A percentile compares a stretch with the other conserved stretches of the same genome.
Conservation (phyloP, 2,888 invertebrate species). For the Drosophila mimica region DNA sequence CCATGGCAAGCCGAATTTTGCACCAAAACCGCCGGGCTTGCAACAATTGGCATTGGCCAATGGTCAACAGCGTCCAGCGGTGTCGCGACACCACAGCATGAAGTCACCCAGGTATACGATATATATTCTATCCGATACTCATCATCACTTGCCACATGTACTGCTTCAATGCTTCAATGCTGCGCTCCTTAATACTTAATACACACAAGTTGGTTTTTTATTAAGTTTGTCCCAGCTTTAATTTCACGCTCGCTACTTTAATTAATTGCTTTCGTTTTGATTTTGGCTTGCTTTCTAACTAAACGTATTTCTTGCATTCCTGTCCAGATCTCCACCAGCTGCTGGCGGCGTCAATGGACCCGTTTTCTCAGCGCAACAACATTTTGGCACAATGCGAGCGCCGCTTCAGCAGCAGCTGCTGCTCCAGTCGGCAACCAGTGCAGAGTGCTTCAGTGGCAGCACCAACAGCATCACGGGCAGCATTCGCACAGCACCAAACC, state of each 20-base stretch:
- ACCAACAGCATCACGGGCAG: constrained; percentile 62
- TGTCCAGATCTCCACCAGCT: constrained; percentile 84
- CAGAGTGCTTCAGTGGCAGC: constrained; percentile 78
- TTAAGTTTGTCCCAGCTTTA: constrained; percentile 24
- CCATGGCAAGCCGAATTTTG: constrained; percentile 93
- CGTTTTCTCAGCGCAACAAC: constrained; percentile 83
- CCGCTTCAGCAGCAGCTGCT: constrained; percentile 74
- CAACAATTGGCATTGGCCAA: constrained; percentile 84
- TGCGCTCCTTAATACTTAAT: constrained; percentile 3
- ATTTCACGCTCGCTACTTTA: background rate
- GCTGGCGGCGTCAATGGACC: constrained; percentile 79
- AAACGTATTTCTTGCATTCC: background rate
- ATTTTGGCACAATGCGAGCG: constrained; percentile 84
- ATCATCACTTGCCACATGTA: constrained; percentile 9
- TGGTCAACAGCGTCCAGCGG: constrained; percentile 85
- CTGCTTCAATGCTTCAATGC: constrained; percentile 32
- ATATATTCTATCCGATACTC: constrained; percentile 20
- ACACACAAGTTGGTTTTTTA: constrained; percentile 2
- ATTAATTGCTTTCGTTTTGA: background rate
- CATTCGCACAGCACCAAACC: constrained; percentile 83
- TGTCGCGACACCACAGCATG: constrained; percentile 93
- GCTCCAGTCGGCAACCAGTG: constrained; percentile 46
- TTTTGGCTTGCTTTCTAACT: background rate
- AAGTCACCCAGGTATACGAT: constrained; percentile 89
- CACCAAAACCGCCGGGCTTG: constrained; percentile 92